These are phyloP conservation scores for Amiota communis DNA, from an alignment of 2,888 invertebrate genomes.

Conservation along the genomic window DNA sequence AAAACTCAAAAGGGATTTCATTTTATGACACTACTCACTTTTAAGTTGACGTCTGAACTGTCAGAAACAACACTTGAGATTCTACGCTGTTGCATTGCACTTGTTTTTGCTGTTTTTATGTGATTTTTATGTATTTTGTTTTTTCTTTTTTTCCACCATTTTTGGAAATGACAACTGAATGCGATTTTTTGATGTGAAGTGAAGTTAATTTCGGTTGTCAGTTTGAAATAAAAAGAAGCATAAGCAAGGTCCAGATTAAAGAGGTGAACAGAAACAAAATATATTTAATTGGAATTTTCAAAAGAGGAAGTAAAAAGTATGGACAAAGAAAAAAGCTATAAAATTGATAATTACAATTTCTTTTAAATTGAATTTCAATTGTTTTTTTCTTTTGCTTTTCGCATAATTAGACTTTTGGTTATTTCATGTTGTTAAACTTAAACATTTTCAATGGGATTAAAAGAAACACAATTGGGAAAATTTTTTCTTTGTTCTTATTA, in stretches of 20 bases:
- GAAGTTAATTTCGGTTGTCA: slow-evolving; percentile 57
- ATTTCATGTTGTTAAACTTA: too few species aligned
- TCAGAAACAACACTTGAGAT: slow-evolving; percentile 61
- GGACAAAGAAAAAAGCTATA: not conserved
- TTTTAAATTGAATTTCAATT: too few species aligned
- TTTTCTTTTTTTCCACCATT: slow-evolving; percentile 33
- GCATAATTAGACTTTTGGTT: too few species aligned
- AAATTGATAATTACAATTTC: too few species aligned
- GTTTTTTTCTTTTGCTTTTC: too few species aligned
- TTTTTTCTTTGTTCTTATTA: too few species aligned
- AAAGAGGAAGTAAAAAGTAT: too few species aligned
- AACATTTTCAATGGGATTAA: too few species aligned
- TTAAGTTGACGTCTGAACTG: slow-evolving; percentile 59
- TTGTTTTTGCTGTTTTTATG: slow-evolving; percentile 32
- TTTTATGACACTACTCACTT: slow-evolving; percentile 62
- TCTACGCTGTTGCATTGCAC: slow-evolving; percentile 44
- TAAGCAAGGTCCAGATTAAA: slow-evolving; percentile 39
- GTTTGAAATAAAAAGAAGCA: not conserved
- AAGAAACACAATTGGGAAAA: too few species aligned
- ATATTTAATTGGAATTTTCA: slow-evolving; percentile 11
- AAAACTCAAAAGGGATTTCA: slow-evolving; percentile 55
- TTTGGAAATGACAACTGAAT: slow-evolving; percentile 18
- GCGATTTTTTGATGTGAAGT: slow-evolving; percentile 57
- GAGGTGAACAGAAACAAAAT: slow-evolving; percentile 25
- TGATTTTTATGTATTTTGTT: slow-evolving; percentile 36